Evolutionary conservation across 2,113 vertebrate genomes (phyloP), one percentile per base, ranked within the genome.

Genomic region (Origma solitaria): DNA sequence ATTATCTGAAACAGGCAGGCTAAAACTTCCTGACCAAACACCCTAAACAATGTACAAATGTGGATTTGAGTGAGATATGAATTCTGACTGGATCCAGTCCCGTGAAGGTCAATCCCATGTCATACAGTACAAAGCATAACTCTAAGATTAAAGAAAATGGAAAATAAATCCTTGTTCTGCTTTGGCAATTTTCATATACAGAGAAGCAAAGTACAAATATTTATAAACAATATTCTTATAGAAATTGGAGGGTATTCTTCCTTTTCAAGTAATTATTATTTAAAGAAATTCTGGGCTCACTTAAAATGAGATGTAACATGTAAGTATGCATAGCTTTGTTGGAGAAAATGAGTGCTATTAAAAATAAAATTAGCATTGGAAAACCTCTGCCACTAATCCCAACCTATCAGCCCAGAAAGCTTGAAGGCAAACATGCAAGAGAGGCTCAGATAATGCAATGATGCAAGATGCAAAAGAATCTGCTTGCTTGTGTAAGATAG

Each of bases 231-330:
- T 82, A 78, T 66, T 89, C 66, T 89, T 75, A 62, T 37, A 86
- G 35, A 49, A 90, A 78, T 87, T 86, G 40, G 31, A 88, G 31
- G 20, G 35, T 72, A 78, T 93, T 86, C 68, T 78, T 87, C 66
- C 57, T 84, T 91, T 95, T 94, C 81, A 90, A 80, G 82, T 85
- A 90, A 96, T 83, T 77, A 81, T 62, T 94, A 65, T 91, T 92
- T 93, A 95, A 95, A 93, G 83, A 95, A 96, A 92, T 92, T 65
- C 84, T 78, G 51, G 86, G 69, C 71, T 81, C 73, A 88, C 33
- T 92, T 86, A 88, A 92, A 96, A 94, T 91, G 77, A 88, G 56
- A 87, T 62, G 62, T 78, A 92, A 33, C 45, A 7, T 45, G 7
- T 62, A 11, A 96, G 71, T 37, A 86, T 42, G 50, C 37, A 82